phyloP scores from a whole-genome alignment of 2,888 invertebrate species.

The Amphipoea oculea region DNA sequence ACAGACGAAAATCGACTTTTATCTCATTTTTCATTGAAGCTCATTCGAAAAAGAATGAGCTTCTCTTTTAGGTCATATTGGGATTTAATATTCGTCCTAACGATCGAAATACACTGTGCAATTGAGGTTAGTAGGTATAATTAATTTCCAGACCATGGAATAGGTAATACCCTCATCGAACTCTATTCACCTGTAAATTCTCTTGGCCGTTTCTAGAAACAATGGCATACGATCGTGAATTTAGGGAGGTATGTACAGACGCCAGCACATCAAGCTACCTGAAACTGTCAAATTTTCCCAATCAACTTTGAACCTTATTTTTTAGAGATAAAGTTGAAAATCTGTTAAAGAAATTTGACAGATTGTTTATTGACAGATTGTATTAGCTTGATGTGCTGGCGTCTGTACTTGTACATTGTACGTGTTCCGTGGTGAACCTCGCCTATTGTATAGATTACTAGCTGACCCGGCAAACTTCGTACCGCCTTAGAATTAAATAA shows the following conservation, averaged over 20 bases:
- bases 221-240: constrained; percentile 15
- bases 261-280: too few species aligned
- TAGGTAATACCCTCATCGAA: constrained; percentile 9
- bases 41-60: not conserved
- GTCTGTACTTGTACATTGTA: not conserved
- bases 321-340: too few species aligned
- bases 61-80: not conserved
- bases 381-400: too few species aligned
- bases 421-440: not conserved
- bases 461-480: too few species aligned
- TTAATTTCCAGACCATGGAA: constrained; percentile 9
- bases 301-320: too few species aligned
- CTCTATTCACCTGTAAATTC: constrained; percentile 23
- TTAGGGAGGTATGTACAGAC: not conserved
- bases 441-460: not conserved
- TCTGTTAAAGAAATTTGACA: too few species aligned
- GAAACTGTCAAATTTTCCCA: too few species aligned
- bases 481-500: too few species aligned
- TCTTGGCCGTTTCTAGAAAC: constrained; percentile 24
- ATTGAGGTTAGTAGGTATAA: constrained; percentile 3
- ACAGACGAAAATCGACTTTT: not conserved
- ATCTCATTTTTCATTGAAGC: too few species aligned
- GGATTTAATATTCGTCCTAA: not conserved
- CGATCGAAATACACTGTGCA: constrained; percentile 4
- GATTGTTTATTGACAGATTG: too few species aligned